Base-by-base conservation (phyloP, 2,797 vertebrate genomes). In the Leucoraja ocellata region DNA sequence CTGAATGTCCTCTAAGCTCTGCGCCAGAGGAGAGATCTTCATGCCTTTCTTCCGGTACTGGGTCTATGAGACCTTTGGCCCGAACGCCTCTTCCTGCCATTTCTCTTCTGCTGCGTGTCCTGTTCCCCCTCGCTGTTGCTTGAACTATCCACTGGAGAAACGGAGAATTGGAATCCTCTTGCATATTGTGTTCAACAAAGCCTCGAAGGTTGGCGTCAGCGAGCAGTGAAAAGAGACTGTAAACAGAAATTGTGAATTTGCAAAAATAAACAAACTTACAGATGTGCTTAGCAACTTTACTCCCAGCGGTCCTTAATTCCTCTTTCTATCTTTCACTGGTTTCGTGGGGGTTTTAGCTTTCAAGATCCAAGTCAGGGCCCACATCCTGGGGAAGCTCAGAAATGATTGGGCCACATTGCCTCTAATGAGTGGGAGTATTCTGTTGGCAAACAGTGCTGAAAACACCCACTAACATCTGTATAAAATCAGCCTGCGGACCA, bases 61-160 rank as follows among this genome's bases (percentile, higher is more conserved):
- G 90, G 39, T 68, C 88, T 46, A 10, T 91, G 88, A 54, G 88
- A 46, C 65, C 90, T 91, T 28, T 91, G 90, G 65, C 68, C 90
- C 6, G 90, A 91, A 7, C 90, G 90, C 39, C 90, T 74, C 90
- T 91, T 91, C 8, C 90, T 74, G 65, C 90, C 90, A 28, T 74
- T 91, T 11, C 90, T 98, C 61, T 96, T 97, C 86, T 95, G 96
- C 32, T 93, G 93, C 91, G 96, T 94, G 83, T 96, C 97, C 6
- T 94, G 95, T 13, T 97, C 97, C 93, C 97, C 96, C 94, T 97
- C 96, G 25, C 96, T 97, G 95, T 95, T 96, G 94, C 95, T 95
- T 95, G 95, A 94, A 94, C 96, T 96, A 95, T 96, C 97, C 94
- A 97, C 97, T 1, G 97, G 96, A 68, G 96, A 97, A 96, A 96